These are phyloP conservation scores for Spea hammondii DNA, from an alignment of 2,797 vertebrate genomes.

Conservation along the genomic window DNA sequence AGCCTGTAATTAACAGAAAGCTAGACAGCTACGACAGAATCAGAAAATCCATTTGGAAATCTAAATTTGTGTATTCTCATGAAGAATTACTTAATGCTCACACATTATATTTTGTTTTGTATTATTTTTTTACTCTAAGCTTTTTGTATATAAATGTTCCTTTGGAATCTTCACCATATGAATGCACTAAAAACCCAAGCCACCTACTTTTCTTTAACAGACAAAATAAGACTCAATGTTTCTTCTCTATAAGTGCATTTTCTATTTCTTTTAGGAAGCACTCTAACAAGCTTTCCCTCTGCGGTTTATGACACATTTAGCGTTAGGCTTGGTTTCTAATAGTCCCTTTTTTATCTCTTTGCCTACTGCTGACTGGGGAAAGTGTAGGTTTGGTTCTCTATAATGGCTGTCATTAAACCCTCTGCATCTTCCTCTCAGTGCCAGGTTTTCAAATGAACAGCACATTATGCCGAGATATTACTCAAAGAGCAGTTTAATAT, in stretches of 20 bases:
- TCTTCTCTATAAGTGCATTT: slow-evolving; percentile 52
- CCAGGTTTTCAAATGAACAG: slow-evolving; percentile 69
- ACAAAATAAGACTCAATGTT: neutral
- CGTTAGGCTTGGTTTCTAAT: slow-evolving; percentile 66
- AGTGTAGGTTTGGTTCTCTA: slow-evolving; percentile 70
- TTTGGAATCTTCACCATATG: too few species aligned
- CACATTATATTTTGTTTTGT: too few species aligned
- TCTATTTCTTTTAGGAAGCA: slow-evolving; percentile 53
- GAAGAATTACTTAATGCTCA: too few species aligned
- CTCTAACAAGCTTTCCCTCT: slow-evolving; percentile 63
- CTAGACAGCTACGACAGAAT: too few species aligned
- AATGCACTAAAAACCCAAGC: neutral
- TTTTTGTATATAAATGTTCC: too few species aligned
- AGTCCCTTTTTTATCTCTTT: slow-evolving; percentile 66
- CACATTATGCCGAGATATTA: slow-evolving; percentile 70
- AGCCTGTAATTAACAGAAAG: too few species aligned
- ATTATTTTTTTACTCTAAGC: too few species aligned
- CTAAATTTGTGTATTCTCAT: too few species aligned
- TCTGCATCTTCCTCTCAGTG: slow-evolving; percentile 68
- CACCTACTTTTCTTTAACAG: neutral
- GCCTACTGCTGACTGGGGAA: slow-evolving; percentile 68
- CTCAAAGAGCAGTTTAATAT: slow-evolving; percentile 72
- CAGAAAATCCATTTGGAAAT: too few species aligned
- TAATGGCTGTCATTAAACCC: slow-evolving; percentile 79
- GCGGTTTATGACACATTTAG: slow-evolving; percentile 58